Evolutionary conservation across 1,140 invertebrate species (phyloP).

Genomic region (Mesaphorura yosii): DNA sequence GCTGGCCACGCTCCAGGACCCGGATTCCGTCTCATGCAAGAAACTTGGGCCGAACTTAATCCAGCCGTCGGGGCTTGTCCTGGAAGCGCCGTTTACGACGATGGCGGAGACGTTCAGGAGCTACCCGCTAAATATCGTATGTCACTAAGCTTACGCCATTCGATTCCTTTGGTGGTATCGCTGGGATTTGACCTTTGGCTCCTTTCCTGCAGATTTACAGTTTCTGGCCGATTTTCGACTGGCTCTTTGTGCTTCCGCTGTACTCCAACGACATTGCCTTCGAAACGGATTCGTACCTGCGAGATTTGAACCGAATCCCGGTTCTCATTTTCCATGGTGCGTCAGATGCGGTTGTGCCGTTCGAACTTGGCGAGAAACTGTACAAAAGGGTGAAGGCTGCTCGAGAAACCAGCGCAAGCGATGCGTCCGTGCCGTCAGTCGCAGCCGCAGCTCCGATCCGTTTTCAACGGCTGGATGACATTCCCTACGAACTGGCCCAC

Average conservation of each 20-base stretch:
- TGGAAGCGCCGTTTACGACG: constrained; percentile 2
- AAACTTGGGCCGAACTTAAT: constrained; percentile 39
- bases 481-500: no score
- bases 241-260: constrained; percentile 55
- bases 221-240: constrained; percentile 58
- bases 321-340: constrained; percentile 76
- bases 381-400: no score
- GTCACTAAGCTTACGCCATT: constrained; percentile 1
- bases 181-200: no score
- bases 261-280: constrained; percentile 52
- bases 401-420: no score
- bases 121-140: constrained; percentile 42
- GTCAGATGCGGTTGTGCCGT: constrained; percentile 74
- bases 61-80: constrained; percentile 25
- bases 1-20: constrained; percentile 34
- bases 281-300: constrained; percentile 55
- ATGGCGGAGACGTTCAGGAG: neutral
- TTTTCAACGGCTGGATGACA: no score
- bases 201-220: constrained; percentile 35
- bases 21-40: constrained; percentile 51
- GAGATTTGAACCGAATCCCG: constrained; percentile 53
- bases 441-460: no score
- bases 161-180: neutral
- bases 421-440: no score
- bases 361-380: constrained; percentile 53